phyloP scores from a whole-genome alignment of 2,113 vertebrate species.

The Gymnorhina tibicen region DNA sequence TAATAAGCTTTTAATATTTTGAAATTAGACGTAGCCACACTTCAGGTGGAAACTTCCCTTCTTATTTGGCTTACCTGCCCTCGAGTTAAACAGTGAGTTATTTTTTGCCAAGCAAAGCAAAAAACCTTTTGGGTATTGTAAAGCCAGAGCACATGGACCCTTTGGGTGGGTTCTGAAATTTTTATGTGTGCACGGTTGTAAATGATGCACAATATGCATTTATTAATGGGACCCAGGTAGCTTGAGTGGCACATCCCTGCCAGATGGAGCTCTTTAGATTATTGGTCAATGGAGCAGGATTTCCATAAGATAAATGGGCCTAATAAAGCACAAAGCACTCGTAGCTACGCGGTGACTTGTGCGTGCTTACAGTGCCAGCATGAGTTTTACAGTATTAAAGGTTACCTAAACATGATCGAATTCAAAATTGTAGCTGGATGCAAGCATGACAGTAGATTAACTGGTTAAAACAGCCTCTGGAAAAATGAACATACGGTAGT shows the following conservation, averaged over 20 bases:
- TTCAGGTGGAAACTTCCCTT: neutral
- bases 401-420: neutral
- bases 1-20: neutral
- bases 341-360: neutral
- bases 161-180: neutral
- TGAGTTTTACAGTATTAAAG: neutral
- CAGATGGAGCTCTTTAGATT: neutral
- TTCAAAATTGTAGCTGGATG: neutral
- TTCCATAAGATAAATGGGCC: neutral
- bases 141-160: neutral
- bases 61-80: neutral
- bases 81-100: neutral
- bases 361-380: neutral
- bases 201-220: neutral
- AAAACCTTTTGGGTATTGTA: neutral
- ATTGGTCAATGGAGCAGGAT: neutral
- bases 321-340: neutral
- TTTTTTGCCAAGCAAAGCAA: neutral
- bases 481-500: neutral
- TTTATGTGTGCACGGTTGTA: neutral
- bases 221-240: neutral
- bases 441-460: neutral
- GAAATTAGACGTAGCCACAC: neutral
- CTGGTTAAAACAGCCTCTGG: neutral
- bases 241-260: neutral